Base-by-base conservation (phyloP, 2,113 vertebrate species). In the Todiramphus chloris region DNA sequence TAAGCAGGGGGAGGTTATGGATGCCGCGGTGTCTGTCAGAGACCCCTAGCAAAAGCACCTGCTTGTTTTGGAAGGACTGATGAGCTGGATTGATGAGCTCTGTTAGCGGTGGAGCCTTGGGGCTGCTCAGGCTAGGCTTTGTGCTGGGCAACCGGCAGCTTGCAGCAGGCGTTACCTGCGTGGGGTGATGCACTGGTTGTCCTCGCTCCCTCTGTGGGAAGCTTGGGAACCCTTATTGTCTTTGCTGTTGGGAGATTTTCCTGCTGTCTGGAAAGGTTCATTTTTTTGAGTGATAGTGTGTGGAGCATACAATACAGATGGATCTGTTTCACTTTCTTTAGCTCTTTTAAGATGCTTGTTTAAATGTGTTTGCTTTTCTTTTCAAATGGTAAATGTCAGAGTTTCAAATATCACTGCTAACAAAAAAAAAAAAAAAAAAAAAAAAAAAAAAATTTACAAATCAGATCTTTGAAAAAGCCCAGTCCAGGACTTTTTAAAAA, bases 71-170 rank as follows among this genome's bases (percentile, higher is more conserved):
- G 70, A 88, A 75, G 14, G 43, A 23, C 17, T 60, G 70, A 58
- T 0, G 18, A 59, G 56, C 33, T 58, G 48, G 31, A n/a, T 3
- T 70, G 82, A 50, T 79, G 74, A 72, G 44, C 5, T 16, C 17
- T 35, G 4, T 10, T n/a, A 13, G n/a, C 1, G 10, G 37, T 68
- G 66, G 21, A 74, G 55, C 46, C 55, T 67, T 50, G 73, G 24
- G 31, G 27, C 25, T 68, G 44, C 37, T 80, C 12, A 10, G 37
- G 25, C 28, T 43, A 2, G 27, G 24, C 4, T 60, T 90, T 89
- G 74, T 87, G 73, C 44, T 0, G 0, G 39, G 20, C 0, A 16
- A 67, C 19, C 0, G 0, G 51, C 60, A 76, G 70, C 55, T 83
- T 55, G 72, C 55, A 80, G 53, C 58, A 58, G 50, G 53, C 10